These are phyloP conservation scores for Polietes domitor DNA, from an alignment of 2,888 invertebrate genomes.

Conservation along the genomic window DNA sequence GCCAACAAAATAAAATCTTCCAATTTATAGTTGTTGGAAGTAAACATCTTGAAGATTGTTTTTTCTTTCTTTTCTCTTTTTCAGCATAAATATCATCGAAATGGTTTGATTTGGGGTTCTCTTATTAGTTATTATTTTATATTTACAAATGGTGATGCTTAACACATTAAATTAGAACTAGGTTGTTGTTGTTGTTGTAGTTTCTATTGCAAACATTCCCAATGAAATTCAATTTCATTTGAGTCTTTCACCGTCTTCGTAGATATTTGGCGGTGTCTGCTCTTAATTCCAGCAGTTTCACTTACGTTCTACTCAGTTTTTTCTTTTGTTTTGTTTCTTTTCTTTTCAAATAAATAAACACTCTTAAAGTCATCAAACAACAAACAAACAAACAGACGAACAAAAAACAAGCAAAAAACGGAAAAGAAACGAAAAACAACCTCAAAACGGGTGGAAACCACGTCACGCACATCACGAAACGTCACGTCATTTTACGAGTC, in stretches of 20 bases:
- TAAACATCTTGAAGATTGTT: slow-evolving; percentile 19
- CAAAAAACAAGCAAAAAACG: slow-evolving; percentile 21
- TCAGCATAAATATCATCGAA: background rate
- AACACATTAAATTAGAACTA: slow-evolving; percentile 1
- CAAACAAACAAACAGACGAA: slow-evolving; percentile 22
- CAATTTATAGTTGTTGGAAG: slow-evolving; percentile 5
- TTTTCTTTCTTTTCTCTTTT: background rate
- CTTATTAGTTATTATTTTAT: background rate
- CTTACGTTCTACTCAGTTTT: slow-evolving; percentile 28
- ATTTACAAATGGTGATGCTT: slow-evolving; percentile 16
- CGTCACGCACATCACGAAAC: slow-evolving; percentile 67
- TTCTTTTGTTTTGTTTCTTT: slow-evolving; percentile 26
- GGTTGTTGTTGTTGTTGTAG: background rate
- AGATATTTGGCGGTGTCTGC: background rate
- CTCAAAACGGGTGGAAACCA: slow-evolving; percentile 63
- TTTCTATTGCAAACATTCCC: slow-evolving; percentile 26
- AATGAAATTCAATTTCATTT: slow-evolving; percentile 52
- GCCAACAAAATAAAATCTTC: no score
- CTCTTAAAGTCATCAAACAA: slow-evolving; percentile 52
- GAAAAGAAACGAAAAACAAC: slow-evolving; percentile 42
- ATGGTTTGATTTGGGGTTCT: background rate
- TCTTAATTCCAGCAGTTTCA: background rate
- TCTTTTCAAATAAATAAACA: slow-evolving; percentile 53
- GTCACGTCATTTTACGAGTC: slow-evolving; percentile 64
- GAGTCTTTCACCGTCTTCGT: background rate